These are phyloP conservation scores for Miltochrista miniata DNA, from an alignment of 2,888 invertebrate species.

Conservation along the genomic window DNA sequence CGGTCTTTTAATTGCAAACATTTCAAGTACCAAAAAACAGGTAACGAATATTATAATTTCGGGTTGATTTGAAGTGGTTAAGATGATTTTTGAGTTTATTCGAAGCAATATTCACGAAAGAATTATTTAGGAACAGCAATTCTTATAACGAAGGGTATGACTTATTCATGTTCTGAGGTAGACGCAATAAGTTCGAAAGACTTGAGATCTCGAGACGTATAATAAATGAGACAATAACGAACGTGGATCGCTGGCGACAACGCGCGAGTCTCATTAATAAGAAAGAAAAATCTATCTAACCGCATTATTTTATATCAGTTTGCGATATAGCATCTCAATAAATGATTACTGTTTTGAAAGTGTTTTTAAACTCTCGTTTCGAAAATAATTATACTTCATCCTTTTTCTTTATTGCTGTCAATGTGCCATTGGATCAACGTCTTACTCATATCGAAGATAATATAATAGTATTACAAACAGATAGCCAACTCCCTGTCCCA, in stretches of 20 bases:
- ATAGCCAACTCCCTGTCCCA: no score
- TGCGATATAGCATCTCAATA: no score
- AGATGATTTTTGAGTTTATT: slow-evolving; percentile 14
- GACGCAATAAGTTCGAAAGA: slow-evolving; percentile 69
- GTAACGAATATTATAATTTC: background rate
- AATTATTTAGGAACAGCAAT: slow-evolving; percentile 62
- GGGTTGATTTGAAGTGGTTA: background rate
- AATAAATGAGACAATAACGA: slow-evolving; percentile 75
- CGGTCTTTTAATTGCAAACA: no score
- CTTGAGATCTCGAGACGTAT: slow-evolving; percentile 61
- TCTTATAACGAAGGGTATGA: slow-evolving; percentile 78
- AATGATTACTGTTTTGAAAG: no score
- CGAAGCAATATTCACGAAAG: slow-evolving; percentile 37
- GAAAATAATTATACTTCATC: no score
- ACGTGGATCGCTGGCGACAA: slow-evolving; percentile 28
- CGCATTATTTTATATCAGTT: no score
- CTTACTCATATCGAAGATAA: no score
- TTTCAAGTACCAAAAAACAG: no score
- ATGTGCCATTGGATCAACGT: no score
- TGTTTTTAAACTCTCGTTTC: no score
- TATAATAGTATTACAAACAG: no score
- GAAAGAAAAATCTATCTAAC: background rate
- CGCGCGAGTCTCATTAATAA: slow-evolving; percentile 1
- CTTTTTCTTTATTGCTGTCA: no score
- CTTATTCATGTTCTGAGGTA: slow-evolving; percentile 74